Evolutionary conservation across 2,797 vertebrate genomes (phyloP).

Genomic region (Hoplostethus atlanticus): DNA sequence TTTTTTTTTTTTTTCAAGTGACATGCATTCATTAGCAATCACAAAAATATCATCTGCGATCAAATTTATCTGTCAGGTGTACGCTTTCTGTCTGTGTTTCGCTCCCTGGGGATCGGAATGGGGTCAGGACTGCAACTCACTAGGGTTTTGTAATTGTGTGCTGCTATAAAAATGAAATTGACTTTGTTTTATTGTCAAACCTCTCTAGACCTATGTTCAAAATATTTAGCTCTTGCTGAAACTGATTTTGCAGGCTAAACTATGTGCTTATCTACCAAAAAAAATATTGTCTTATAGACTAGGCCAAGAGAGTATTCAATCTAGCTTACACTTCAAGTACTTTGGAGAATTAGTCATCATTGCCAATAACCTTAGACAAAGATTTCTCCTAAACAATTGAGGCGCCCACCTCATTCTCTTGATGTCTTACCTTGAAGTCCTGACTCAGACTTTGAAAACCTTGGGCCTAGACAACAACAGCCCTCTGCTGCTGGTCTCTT

Average conservation of each 20-base stretch:
- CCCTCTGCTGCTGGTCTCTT: conserved; percentile 40
- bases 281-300: conserved; percentile 37
- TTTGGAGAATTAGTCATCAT: conserved; percentile 36
- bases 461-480: conserved; percentile 63
- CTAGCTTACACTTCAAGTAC: conserved; percentile 16
- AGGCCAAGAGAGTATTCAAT: conserved; percentile 16
- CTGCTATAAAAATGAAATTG: conserved; percentile 9
- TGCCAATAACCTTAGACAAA: conserved; percentile 13
- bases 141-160: neutral
- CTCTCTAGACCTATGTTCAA: conserved; percentile 11
- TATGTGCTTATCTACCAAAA: conserved; percentile 36
- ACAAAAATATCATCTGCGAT: conserved; percentile 2
- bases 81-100: neutral
- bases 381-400: conserved; percentile 52
- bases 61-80: neutral
- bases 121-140: conserved; percentile 10
- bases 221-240: conserved; percentile 5
- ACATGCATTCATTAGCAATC: conserved; percentile 20
- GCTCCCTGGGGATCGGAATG: conserved; percentile 7
- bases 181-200: conserved; percentile 29
- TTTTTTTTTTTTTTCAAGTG: no score
- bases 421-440: conserved; percentile 30
- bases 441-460: conserved; percentile 56
- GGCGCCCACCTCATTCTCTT: conserved; percentile 12
- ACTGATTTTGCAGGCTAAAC: conserved; percentile 16